Evolutionary conservation across 1,140 invertebrate species (phyloP), one percentile per base, ranked within the genome.

Genomic region (Drosophila navojoa): DNA sequence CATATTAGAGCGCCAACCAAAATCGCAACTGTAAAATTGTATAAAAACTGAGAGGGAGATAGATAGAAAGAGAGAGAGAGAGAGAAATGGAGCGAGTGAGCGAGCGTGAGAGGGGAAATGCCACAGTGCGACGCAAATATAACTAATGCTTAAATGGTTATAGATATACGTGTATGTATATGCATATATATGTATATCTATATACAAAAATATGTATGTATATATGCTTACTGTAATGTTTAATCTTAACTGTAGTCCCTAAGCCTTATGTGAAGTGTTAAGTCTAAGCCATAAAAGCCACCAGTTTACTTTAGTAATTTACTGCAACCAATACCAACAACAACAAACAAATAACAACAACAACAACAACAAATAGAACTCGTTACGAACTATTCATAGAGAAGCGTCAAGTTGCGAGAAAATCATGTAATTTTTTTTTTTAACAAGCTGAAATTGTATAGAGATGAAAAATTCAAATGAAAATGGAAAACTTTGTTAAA

Each of bases 271-370:
- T 77, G 77, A 73, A 70, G 69, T 77, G 67, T 76, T 81, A 79
- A 79, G 70, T 78, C 61, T 76, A 84, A 84, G 62, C 76, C 79
- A 84, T 78, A 75, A 79, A 84, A 79, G 76, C 81, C 76, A 84
- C 80, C 80, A 84, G 76, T 81, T 82, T 82, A 84, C 64, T 78
- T 79, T 79, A 79, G 66, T 69, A 72, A 67, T 67, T 54, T 74
- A 77, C 55, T 69, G 64, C 63, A 68, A 77, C 62, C 70, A 50
- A 60, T 40, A 59, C 64, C 50, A 60, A 66, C 61, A 66, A 64
- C 50, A 55, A 68, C 73, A 58, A 62, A 50, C 55, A 32, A 59
- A 60, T 42, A 60, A 66, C 61, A 66, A 64, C 50, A 68, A 57
- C 15, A 58, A 32, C 59, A 61, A 57, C 22, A 71, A 66, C 55